These are phyloP conservation scores for Ciconia stormi DNA, from an alignment of 2,113 vertebrate genomes.

Conservation along the genomic window DNA sequence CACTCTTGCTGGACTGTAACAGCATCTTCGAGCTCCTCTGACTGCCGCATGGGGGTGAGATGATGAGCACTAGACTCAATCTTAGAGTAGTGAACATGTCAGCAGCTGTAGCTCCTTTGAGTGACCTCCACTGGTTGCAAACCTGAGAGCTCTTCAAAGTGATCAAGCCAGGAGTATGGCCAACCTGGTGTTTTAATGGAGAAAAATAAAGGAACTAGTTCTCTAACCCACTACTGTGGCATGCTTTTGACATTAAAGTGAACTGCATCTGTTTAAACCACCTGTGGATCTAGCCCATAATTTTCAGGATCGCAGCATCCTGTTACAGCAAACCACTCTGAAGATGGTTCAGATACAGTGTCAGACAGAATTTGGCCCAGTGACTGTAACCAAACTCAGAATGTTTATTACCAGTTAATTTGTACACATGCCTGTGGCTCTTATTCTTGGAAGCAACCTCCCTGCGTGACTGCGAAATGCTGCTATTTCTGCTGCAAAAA, in stretches of 20 bases:
- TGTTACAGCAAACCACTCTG: not conserved
- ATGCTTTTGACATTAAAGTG: not conserved
- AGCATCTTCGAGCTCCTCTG: not conserved
- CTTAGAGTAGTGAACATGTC: not conserved
- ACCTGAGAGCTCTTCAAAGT: not conserved
- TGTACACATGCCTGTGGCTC: conserved; percentile 52
- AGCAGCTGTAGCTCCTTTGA: not conserved
- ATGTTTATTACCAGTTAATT: conserved; percentile 46
- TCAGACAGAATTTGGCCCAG: conserved; percentile 2
- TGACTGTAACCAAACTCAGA: conserved; percentile 18
- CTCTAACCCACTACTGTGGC: not conserved
- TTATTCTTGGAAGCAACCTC: conserved; percentile 38
- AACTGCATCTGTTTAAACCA: conserved; percentile 4
- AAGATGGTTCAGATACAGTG: conserved; percentile 1
- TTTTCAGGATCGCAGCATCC: not conserved
- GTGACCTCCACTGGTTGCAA: not conserved
- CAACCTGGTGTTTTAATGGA: not conserved
- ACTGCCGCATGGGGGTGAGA: not conserved
- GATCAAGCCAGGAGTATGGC: not conserved
- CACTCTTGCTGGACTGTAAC: not conserved
- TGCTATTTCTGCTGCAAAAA: conserved; percentile 48
- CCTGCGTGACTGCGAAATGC: conserved; percentile 6
- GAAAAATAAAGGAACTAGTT: not conserved
- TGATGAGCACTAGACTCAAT: not conserved
- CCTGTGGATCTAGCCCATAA: not conserved